A percentile compares a stretch with the other conserved stretches of the same genome.
Conservation (phyloP, 2,888 invertebrate genomes). For the Petrolisthes manimaculis region DNA sequence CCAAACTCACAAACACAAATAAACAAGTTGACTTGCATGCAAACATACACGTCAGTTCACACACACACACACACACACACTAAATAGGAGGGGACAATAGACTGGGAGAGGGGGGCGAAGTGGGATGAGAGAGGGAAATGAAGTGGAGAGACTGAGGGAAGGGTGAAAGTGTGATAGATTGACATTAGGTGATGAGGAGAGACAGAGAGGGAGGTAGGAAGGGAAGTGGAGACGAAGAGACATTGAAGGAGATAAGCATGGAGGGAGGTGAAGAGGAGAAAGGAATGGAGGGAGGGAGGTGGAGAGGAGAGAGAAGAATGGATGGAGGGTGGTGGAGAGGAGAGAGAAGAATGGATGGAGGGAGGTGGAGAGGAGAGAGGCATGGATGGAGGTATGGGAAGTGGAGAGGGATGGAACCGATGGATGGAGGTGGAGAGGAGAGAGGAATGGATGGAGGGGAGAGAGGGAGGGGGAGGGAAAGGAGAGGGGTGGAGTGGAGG, state of each 20-base stretch:
- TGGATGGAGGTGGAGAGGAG: background rate
- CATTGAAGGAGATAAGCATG: background rate
- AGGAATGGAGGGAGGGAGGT: background rate
- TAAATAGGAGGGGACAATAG: background rate
- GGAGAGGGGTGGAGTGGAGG: background rate
- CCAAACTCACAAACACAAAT: background rate
- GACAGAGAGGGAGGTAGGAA: background rate
- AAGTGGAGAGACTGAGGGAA: background rate
- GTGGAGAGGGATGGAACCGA: background rate
- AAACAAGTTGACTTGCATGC: background rate
- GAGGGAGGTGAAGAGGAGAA: background rate
- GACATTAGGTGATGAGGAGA: background rate
- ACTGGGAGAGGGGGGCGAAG: background rate
- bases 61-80: constrained; percentile 18
- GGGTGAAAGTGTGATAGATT: background rate
- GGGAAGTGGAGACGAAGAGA: background rate
- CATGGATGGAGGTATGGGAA: background rate
- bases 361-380: background rate
- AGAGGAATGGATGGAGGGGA: background rate
- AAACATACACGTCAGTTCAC: background rate
- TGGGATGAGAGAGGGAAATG: background rate
- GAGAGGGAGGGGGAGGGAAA: background rate
- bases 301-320: background rate
- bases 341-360: background rate
- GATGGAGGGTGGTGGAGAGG: background rate